Evolutionary conservation across 2,888 invertebrate genomes (phyloP).

Genomic region (Rhingia campestris): DNA sequence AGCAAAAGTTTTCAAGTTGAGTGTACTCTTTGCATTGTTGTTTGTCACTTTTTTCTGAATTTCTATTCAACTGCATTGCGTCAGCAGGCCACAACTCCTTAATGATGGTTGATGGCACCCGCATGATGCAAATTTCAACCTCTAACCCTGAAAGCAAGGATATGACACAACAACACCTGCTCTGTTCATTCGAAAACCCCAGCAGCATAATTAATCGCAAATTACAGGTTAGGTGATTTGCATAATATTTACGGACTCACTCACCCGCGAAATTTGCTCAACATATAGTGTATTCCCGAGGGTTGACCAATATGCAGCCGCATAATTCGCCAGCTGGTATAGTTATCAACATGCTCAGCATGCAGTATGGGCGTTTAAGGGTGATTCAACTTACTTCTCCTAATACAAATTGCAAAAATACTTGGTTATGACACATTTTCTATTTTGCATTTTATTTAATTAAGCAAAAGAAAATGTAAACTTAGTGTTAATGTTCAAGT

Average conservation of each 20-base stretch:
- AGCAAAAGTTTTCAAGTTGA: constrained; percentile 52
- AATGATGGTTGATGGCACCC: constrained; percentile 55
- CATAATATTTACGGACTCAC: constrained; percentile 76
- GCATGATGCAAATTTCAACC: constrained; percentile 53
- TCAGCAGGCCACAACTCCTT: constrained; percentile 41
- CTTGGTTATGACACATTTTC: no score
- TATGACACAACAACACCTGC: constrained; percentile 56
- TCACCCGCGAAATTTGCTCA: constrained; percentile 48
- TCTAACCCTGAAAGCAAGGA: constrained; percentile 41
- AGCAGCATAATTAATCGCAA: constrained; percentile 80
- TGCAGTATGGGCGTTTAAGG: constrained; percentile 23
- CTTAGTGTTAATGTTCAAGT: no score
- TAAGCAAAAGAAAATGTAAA: no score
- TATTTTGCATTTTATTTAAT: no score
- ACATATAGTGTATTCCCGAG: constrained; percentile 21
- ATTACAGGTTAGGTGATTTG: constrained; percentile 79
- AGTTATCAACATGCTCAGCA: constrained; percentile 39
- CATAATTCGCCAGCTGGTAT: constrained; percentile 53
- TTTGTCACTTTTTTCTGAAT: constrained; percentile 8
- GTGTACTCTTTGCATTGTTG: constrained; percentile 12
- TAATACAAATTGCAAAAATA: no score
- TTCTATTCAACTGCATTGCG: constrained; percentile 64
- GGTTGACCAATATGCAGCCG: constrained; percentile 41
- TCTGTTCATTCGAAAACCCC: constrained; percentile 49
- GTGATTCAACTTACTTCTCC: neutral